Evolutionary conservation across 1,140 invertebrate genomes (phyloP), one percentile per base, ranked within the genome.

Genomic region (Mya arenaria): DNA sequence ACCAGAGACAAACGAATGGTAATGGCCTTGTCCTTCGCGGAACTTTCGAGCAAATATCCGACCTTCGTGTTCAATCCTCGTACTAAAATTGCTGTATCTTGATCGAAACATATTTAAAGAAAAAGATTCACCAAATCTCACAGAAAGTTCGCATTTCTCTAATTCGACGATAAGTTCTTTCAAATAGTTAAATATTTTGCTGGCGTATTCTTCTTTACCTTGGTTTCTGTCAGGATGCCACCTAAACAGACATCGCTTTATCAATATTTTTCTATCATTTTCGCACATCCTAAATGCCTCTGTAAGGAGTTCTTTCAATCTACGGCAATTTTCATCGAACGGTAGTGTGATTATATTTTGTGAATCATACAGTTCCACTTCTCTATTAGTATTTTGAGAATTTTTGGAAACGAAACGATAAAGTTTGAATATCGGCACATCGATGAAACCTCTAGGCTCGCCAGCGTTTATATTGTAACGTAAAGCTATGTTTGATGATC

Each of bases 181-280:
- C 13, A 90, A 88, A 72, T 73, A 83, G 28, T 92, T 84, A 34
- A 87, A 90, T 10, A 91, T 80, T 48, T 86, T 77, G 3, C 84
- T 89, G 23, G 87, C 84, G 36, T 88, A 72, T 8, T 82, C 63
- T 84, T 90, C 82, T 44, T 88, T 83, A 5, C 85, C 88, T 34
- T 58, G 52, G 75, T 92, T 92, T 85, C 89, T 91, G 74, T 92
- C 91, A 55, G 91, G 91, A 86, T 92, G 91, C 90, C 90, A 92
- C 69, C 89, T 87, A n/a, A 89, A 80, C 15, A 91, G 68, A 4
- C 91, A 56, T 37, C 90, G 78, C 69, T 91, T 90, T 10, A 89
- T 83, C 23, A 90, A 85, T 52, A 85, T 87, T 60, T 86, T 89
- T 41, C 89, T 81, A 37, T 90, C 86, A 15, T 52, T 65, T 41